These are phyloP conservation scores for Lemur catta DNA, from an alignment of 2,797 vertebrate genomes.

Conservation along the genomic window DNA sequence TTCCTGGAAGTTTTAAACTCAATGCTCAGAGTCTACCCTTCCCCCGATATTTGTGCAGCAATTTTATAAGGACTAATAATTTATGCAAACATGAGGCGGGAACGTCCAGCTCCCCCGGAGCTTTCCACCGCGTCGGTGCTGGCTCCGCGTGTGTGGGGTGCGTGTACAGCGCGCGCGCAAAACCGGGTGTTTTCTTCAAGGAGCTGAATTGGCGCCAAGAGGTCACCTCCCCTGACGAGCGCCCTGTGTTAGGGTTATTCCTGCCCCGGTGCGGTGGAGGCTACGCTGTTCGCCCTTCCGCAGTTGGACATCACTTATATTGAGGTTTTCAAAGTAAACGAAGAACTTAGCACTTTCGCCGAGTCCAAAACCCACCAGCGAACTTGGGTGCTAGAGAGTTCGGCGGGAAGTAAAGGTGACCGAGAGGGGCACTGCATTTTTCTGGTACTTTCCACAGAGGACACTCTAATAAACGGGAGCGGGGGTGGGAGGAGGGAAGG, in stretches of 20 bases:
- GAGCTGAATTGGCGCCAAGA: neutral
- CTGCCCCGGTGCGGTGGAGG: neutral
- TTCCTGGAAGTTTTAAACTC: neutral
- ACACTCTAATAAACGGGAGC: neutral
- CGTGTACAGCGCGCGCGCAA: neutral
- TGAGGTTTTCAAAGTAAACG: conserved; percentile 35
- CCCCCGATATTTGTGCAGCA: neutral
- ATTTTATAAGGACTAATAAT: neutral
- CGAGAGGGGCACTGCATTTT: neutral
- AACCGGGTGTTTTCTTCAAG: neutral
- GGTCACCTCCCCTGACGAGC: neutral
- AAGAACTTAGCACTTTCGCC: neutral
- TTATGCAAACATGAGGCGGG: neutral
- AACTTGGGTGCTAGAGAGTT: neutral
- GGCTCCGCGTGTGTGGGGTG: neutral
- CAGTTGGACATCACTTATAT: neutral
- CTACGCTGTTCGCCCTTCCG: neutral
- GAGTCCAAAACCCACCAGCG: neutral
- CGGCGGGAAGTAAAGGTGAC: neutral
- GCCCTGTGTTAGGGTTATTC: neutral
- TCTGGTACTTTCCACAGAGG: neutral
- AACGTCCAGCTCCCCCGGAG: neutral
- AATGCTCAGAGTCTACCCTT: neutral
- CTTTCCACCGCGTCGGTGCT: neutral
- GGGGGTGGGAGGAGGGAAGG: neutral